Conservation (phyloP, 2,113 vertebrate species). For the Spilogale gracilis region DNA sequence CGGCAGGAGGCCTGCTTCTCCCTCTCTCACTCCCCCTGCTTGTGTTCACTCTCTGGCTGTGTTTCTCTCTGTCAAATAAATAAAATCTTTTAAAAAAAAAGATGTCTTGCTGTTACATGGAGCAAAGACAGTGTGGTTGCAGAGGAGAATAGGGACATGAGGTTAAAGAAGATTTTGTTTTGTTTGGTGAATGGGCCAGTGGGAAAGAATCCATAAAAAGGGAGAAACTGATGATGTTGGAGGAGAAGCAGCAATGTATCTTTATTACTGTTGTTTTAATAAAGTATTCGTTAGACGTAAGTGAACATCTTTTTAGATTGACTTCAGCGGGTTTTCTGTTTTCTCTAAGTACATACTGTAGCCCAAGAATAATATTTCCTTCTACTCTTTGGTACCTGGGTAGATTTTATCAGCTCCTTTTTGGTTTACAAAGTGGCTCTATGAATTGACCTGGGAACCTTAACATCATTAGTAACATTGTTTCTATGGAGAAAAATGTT, state of each 20-base stretch:
- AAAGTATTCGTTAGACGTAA: neutral
- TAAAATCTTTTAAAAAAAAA: too few relatives aligned
- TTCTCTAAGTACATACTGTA: neutral
- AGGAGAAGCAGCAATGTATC: neutral
- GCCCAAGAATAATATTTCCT: neutral
- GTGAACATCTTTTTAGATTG: neutral
- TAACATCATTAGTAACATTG: neutral
- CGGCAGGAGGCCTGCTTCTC: too few relatives aligned
- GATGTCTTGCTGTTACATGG: neutral
- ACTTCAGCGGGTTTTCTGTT: neutral
- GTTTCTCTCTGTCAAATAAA: too few relatives aligned
- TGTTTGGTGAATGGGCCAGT: neutral
- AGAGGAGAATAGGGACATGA: neutral
- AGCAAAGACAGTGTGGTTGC: neutral
- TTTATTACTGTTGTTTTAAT: neutral
- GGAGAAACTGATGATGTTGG: neutral
- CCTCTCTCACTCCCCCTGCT: too few relatives aligned
- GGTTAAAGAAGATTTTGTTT: neutral
- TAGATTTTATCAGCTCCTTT: neutral
- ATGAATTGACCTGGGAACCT: neutral
- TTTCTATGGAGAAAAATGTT: constrained; percentile 20
- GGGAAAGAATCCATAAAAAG: neutral
- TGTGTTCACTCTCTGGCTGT: too few relatives aligned
- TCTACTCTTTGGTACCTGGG: neutral
- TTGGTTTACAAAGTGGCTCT: neutral